These are phyloP conservation scores for Aphaenogaster rudis DNA, from an alignment of 1,140 invertebrate genomes.

Conservation along the genomic window DNA sequence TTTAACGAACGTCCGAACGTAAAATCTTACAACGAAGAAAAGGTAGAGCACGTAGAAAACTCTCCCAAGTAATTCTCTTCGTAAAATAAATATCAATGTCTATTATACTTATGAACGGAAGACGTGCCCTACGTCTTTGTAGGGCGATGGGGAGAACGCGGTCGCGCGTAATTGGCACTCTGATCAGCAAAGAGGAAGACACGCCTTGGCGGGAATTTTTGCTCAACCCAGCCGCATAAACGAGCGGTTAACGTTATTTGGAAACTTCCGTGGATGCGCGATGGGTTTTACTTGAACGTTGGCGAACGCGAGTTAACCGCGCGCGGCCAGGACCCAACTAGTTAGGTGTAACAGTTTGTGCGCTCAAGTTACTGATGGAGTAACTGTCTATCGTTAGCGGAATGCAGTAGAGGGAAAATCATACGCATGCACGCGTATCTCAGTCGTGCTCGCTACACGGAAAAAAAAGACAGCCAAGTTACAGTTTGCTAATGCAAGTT, in stretches of 20 bases:
- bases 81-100: conserved; percentile 8
- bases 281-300: neutral
- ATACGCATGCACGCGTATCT: neutral
- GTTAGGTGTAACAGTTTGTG: conserved; percentile 63
- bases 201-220: conserved; percentile 7
- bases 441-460: conserved; percentile 9
- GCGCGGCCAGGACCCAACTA: conserved; percentile 41
- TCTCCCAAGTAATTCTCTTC: neutral
- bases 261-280: conserved; percentile 6
- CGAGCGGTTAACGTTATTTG: conserved; percentile 27
- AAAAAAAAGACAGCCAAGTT: no score
- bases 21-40: neutral
- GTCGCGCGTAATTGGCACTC: conserved; percentile 24
- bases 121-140: neutral
- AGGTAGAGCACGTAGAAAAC: conserved; percentile 5
- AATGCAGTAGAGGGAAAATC: conserved; percentile 15
- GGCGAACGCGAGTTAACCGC: neutral
- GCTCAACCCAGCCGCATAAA: conserved; percentile 10
- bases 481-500: no score
- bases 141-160: neutral
- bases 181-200: neutral
- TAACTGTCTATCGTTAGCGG: conserved; percentile 43
- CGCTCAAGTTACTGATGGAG: conserved; percentile 28
- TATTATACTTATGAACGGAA: neutral
- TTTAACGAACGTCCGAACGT: neutral